phyloP scores from a whole-genome alignment of 2,888 invertebrate species.

The Oxystoma pomonae region DNA sequence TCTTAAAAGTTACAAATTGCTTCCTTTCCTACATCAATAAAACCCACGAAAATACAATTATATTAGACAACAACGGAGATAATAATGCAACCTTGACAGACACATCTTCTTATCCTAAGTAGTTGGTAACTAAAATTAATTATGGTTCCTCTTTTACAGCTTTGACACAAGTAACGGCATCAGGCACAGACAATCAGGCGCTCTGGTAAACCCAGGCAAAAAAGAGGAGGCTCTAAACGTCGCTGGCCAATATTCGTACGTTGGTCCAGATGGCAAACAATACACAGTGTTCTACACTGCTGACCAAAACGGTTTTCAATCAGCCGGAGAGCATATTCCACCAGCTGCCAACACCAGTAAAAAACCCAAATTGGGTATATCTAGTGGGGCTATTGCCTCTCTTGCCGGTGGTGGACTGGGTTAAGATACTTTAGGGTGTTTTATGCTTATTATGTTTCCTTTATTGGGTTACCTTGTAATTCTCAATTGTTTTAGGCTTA shows the following conservation, averaged over 20 bases:
- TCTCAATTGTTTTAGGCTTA: too few relatives aligned
- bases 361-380: conserved; percentile 38
- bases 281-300: conserved; percentile 54
- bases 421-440: too few relatives aligned
- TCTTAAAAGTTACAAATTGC: too few relatives aligned
- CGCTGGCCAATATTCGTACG: conserved; percentile 55
- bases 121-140: too few relatives aligned
- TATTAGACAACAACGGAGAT: too few relatives aligned
- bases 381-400: conserved; percentile 40
- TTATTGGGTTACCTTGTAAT: too few relatives aligned
- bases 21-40: too few relatives aligned
- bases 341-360: conserved; percentile 32
- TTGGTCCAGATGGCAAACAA: conserved; percentile 52
- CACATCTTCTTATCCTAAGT: too few relatives aligned
- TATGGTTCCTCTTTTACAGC: too few relatives aligned
- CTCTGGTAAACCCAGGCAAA: conserved; percentile 47
- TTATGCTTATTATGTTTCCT: too few relatives aligned
- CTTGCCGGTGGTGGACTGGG: conserved; percentile 38
- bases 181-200: conserved; percentile 51
- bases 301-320: conserved; percentile 54
- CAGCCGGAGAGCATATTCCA: conserved; percentile 39
- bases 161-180: conserved; percentile 52
- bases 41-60: too few relatives aligned
- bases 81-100: too few relatives aligned
- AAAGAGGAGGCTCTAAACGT: conserved; percentile 50